Evolutionary conservation across 2,888 invertebrate genomes (phyloP).

Genomic region (Acanthococcus lagerstroemiae): DNA sequence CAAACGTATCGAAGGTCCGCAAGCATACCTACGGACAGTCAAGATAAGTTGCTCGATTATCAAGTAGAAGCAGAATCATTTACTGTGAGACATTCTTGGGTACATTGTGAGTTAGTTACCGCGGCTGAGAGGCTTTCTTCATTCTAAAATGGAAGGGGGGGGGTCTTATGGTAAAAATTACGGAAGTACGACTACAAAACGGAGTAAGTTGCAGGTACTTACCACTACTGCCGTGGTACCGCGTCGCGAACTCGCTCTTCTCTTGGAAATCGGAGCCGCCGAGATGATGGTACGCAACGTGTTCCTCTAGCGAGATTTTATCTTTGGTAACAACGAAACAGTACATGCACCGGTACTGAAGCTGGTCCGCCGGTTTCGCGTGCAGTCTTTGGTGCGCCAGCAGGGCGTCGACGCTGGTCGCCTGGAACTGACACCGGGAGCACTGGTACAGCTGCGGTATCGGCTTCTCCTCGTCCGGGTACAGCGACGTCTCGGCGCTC

Average conservation of each 20-base stretch:
- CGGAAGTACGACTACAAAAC: too few relatives aligned
- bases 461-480: not conserved
- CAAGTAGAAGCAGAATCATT: too few relatives aligned
- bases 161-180: too few relatives aligned
- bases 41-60: too few relatives aligned
- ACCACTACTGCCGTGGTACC: not conserved
- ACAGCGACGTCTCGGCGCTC: not conserved
- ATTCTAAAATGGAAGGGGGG: conserved; percentile 10
- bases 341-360: conserved; percentile 22
- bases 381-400: conserved; percentile 25
- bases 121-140: too few relatives aligned
- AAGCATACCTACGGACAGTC: too few relatives aligned
- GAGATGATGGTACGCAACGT: conserved; percentile 24
- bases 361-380: conserved; percentile 3
- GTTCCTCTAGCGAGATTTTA: conserved; percentile 20
- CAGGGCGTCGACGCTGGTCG: conserved; percentile 11
- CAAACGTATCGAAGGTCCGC: too few relatives aligned
- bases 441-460: conserved; percentile 4
- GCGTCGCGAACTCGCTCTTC: not conserved
- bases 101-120: too few relatives aligned
- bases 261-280: not conserved
- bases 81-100: too few relatives aligned
- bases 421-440: conserved; percentile 20
- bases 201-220: too few relatives aligned
- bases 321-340: conserved; percentile 28